Evolutionary conservation across 2,113 vertebrate species (phyloP).

Genomic region (Psophia crepitans): DNA sequence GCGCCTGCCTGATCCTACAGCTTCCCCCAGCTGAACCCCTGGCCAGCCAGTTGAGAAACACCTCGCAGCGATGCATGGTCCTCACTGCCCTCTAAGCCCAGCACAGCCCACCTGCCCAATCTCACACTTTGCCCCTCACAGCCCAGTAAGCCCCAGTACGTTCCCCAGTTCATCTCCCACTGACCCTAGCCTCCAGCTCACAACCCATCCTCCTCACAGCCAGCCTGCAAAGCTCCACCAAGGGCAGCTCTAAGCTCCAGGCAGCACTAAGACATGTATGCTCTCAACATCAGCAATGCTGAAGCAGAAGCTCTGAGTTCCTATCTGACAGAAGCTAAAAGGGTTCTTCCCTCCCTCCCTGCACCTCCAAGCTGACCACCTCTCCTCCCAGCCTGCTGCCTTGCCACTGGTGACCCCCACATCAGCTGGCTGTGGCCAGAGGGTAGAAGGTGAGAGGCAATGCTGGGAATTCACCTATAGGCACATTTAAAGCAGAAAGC

Average conservation of each 20-base stretch:
- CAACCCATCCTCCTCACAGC: neutral
- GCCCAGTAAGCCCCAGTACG: neutral
- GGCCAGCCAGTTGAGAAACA: neutral
- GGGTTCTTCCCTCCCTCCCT: neutral
- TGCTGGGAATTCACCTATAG: neutral
- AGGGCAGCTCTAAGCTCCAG: neutral
- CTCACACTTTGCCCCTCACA: neutral
- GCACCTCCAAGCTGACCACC: neutral
- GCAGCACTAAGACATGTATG: fast-evolving
- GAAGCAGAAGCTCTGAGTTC: neutral
- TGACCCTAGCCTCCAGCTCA: neutral
- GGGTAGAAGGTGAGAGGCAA: neutral
- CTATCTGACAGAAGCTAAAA: neutral
- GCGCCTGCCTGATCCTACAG: fast-evolving
- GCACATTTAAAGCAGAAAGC: neutral
- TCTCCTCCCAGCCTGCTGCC: neutral
- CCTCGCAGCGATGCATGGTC: fast-evolving
- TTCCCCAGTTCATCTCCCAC: neutral
- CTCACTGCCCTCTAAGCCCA: neutral
- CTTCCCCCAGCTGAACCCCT: neutral
- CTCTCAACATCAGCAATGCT: neutral
- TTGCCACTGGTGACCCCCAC: fast-evolving
- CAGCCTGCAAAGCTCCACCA: neutral
- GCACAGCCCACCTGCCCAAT: neutral
- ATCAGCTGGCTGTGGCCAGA: neutral